Evolutionary conservation across 1,140 invertebrate genomes (phyloP).

Genomic region (Paraescarpia echinospica): DNA sequence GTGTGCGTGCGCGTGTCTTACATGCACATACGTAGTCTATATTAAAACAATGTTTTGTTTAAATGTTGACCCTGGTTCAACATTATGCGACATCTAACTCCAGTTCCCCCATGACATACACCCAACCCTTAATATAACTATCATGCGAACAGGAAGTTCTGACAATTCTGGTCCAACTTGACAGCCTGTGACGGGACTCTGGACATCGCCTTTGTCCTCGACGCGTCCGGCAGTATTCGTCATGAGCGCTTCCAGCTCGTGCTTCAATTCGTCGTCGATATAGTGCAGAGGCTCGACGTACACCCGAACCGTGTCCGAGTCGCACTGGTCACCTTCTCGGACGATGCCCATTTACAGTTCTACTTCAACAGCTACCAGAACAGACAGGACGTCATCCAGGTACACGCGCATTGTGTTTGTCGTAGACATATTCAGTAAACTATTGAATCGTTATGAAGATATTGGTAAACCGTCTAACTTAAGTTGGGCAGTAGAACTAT

Average conservation of each 20-base stretch:
- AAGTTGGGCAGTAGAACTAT: no score
- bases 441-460: no score
- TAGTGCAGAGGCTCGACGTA: slow-evolving; percentile 42
- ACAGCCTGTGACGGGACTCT: slow-evolving; percentile 29
- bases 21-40: no score
- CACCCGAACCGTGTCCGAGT: slow-evolving; percentile 24
- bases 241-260: slow-evolving; percentile 36
- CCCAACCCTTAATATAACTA: no score
- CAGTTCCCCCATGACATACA: background rate
- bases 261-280: slow-evolving; percentile 37
- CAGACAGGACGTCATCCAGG: slow-evolving; percentile 24
- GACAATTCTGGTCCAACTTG: background rate
- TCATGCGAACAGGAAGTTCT: background rate
- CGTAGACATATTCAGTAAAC: no score
- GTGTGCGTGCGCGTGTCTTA: background rate
- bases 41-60: no score
- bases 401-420: background rate
- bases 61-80: no score
- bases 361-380: slow-evolving; percentile 21
- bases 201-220: slow-evolving; percentile 47
- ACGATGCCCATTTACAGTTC: slow-evolving; percentile 22
- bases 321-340: slow-evolving; percentile 22
- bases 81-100: no score
- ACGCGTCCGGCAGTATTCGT: slow-evolving; percentile 41
- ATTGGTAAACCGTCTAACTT: no score